Evolutionary conservation across 2,888 invertebrate genomes (phyloP), one percentile per base, ranked within the genome.

Genomic region (Galeopsomyia nigrocyanea): DNA sequence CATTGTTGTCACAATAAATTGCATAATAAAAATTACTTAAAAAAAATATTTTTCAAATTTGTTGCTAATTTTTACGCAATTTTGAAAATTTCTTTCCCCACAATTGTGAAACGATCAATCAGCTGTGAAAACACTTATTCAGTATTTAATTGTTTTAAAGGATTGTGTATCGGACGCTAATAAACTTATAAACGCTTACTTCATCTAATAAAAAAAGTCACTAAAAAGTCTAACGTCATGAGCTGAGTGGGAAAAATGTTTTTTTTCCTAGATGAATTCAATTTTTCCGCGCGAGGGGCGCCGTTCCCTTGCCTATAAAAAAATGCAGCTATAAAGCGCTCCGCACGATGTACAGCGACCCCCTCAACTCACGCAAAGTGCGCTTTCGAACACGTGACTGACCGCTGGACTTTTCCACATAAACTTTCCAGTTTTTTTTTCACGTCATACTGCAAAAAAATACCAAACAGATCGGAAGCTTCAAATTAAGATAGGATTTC

Each of bases 201-300:
- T n/a, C 16, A 14, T 56, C 14, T 14, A 56, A 21, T 21, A 55
- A 22, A 55, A 55, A 22, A 21, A 53, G 21, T 21, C 6, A 22
- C 3, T 21, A 21, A 19, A 55, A 55, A 55, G 16, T 21, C 2
- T 16, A 7, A 6, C 26, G 14, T 19, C 53, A 22, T 70, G 70
- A 64, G 64, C 53, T 63, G 53, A 22, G 22, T 70, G 70, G 70
- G 64, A 65, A 69, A 58, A 46, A 9, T 7, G 14, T 57, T 63
- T 55, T 22, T 47, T 39, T 39, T 39, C 7, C 61, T n/a, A n/a
- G n/a, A 14, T 9, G 17, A 46, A 39, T 57, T 57, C 10, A n/a
- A 50, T 51, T 69, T 69, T 69, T 64, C 46, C 57, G 17, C 55
- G 46, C 13, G 49, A 39, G 39, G 39, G 39, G 39, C 39, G 39